Percentiles rank a stretch among this genome's conserved stretches.
These are phyloP conservation scores for Drosophila parvula DNA, from an alignment of 1,140 invertebrate species.

Conservation along the genomic window DNA sequence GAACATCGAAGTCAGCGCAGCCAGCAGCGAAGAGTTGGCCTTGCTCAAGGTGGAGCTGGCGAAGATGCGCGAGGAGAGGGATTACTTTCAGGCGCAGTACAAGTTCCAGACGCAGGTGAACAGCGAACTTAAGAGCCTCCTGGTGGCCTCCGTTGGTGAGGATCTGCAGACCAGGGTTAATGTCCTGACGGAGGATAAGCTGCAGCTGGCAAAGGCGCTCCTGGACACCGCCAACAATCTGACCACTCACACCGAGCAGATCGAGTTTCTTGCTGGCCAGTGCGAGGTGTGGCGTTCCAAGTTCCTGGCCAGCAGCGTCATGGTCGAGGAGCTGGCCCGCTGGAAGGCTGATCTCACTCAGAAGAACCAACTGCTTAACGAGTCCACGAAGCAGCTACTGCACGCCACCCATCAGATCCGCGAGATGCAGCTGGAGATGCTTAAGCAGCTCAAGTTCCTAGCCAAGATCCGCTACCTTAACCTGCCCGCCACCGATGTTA, in stretches of 20 bases:
- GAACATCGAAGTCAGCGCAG: not conserved
- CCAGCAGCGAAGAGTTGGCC: slow-evolving; percentile 42
- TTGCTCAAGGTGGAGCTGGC: slow-evolving; percentile 64
- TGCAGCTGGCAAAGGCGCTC: slow-evolving; percentile 93
- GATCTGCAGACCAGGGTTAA: slow-evolving; percentile 95
- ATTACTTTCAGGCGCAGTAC: slow-evolving; percentile 88
- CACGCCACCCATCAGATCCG: slow-evolving; percentile 90
- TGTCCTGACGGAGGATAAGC: slow-evolving; percentile 94
- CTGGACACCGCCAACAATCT: slow-evolving; percentile 93
- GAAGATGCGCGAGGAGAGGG: slow-evolving; percentile 86
- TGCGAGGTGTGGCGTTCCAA: slow-evolving; percentile 98
- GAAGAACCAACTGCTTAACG: slow-evolving; percentile 90
- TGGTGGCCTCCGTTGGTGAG: slow-evolving; percentile 97
- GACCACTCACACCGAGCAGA: slow-evolving; percentile 94
- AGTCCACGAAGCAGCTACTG: slow-evolving; percentile 89
- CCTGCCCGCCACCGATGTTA: slow-evolving; percentile 83
- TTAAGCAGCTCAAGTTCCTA: slow-evolving; percentile 86
- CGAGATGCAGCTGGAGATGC: slow-evolving; percentile 89
- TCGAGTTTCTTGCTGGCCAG: slow-evolving; percentile 95
- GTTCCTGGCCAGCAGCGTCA: slow-evolving; percentile 96
- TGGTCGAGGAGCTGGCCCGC: slow-evolving; percentile 94
- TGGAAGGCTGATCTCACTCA: slow-evolving; percentile 92
- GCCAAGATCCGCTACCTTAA: slow-evolving; percentile 74
- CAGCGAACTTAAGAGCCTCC: slow-evolving; percentile 94
- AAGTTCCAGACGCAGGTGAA: slow-evolving; percentile 93